Conservation (phyloP, 2,113 vertebrate genomes). For the Thryonomys swinderianus region DNA sequence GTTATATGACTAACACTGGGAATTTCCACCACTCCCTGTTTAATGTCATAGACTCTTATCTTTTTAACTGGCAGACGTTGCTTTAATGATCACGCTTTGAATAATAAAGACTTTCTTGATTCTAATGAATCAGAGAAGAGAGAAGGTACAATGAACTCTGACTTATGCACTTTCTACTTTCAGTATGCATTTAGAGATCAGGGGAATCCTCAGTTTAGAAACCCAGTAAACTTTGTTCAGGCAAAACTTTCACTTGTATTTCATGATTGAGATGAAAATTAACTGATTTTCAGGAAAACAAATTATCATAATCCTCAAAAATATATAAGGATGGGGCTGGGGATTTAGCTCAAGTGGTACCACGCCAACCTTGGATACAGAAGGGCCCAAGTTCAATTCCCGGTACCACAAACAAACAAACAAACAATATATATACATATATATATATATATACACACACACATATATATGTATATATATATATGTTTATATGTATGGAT, state of each 20-base stretch:
- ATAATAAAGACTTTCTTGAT: slow-evolving; percentile 18
- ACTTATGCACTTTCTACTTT: background rate
- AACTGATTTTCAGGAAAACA: background rate
- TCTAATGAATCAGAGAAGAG: background rate
- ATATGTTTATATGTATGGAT: background rate
- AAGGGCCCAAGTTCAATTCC: too few relatives aligned
- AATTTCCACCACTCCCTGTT: background rate
- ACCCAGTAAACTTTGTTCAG: background rate
- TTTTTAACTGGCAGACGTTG: slow-evolving; percentile 14
- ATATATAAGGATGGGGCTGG: background rate
- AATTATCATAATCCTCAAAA: background rate
- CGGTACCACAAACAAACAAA: too few relatives aligned
- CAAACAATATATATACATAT: too few relatives aligned
- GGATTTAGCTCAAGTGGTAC: too few relatives aligned
- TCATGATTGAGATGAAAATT: background rate
- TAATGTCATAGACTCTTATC: background rate
- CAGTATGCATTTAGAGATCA: slow-evolving; percentile 25
- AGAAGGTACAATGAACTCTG: slow-evolving; percentile 7
- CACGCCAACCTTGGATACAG: too few relatives aligned
- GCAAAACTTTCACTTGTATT: slow-evolving; percentile 5
- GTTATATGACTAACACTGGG: background rate
- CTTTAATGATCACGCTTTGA: background rate
- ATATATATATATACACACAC: too few relatives aligned
- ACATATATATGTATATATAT: too few relatives aligned
- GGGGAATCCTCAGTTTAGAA: slow-evolving; percentile 17